Evolutionary conservation across 92 coral and sea anemone genomes (phyloP), one percentile per base, ranked within the genome.

Genomic region (Meandrina meandrites): DNA sequence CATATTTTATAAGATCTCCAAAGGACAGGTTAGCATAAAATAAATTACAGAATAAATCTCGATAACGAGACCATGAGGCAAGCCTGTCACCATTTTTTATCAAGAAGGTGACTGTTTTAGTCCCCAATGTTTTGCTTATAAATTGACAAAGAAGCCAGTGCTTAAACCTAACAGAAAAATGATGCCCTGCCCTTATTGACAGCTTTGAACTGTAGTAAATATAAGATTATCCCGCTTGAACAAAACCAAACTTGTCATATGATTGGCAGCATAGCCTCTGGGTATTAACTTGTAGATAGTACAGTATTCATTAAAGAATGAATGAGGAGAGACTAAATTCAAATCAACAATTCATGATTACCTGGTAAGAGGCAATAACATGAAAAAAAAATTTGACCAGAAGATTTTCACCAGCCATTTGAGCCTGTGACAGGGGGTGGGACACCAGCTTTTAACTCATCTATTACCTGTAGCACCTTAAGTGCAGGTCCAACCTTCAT

Each of bases 401-500:
- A 37, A 37, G 48, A 19, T 40, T n/a, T 77, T 85, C 60, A 76
- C 88, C 50, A 62, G 40, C 62, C 64, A 76, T 62, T 62, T 45
- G 64, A 40, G 28, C 60, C 62, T 17, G 57, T 28, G 75, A 18
- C 30, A 58, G 58, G 31, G 17, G 10, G 47, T 19, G 81, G 18
- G 16, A 51, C n/a, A 19, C 14, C 42, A 3, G 76, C 77, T 82
- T 69, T 84, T 36, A 92, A 67, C 47, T 81, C 86, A 22, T 90
- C 89, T 66, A 91, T 75, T 18, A 86, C 28, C 54, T 93, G 85
- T 17, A 87, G 70, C 58, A 94, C 83, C 79, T 92, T 94, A 60
- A 94, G 84, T 10, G 92, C 91, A 12, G 98, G 98, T 0, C 98
- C 98, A n/a, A 94, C 88, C 76, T 94, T 94, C 91, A 94, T 57